Evolutionary conservation across 2,888 invertebrate species (phyloP), one percentile per base, ranked within the genome.

Genomic region (Bombylius discolor): DNA sequence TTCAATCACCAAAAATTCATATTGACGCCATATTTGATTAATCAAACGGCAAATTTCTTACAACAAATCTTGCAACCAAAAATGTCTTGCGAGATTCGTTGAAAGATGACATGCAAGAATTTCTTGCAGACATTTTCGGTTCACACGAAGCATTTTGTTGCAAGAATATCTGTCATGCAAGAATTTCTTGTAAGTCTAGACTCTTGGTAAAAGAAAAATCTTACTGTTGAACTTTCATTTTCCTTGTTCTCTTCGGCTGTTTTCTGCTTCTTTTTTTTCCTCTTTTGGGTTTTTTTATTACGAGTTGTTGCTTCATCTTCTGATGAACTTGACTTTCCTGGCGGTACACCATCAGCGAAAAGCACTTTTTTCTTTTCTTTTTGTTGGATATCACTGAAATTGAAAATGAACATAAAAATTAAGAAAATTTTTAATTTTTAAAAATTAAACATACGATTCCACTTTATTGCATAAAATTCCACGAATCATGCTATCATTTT

Each of bases 381-480:
- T 42, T 42, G 39, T 11, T 8, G 12, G 1, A 42, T 6, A 42
- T 42, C 39, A 11, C 39, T 42, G 5, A 36, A 36, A 8, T 36
- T 36, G 8, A 36, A 36, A 7, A 7, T 36, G 7, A 36, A 36
- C 5, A n/a, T n/a, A 36, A 36, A 42, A 42, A 42, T 42, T 11
- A 42, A 42, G 4, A 42, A 23, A 23, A 23, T 23, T 23, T 23
- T 2, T 23, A 23, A 23, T 23, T 23, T 23, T 2, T 7, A 44
- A 5, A 42, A 47, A 50, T 51, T n/a, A 5, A 47, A 65, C 66
- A 64, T 64, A 67, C 66, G 65, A 62, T 49, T 61, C 47, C 48
- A 53, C 14, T 39, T 48, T 32, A 49, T 14, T 56, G 5, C 39
- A 49, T 3, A 59, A 42, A 32, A 59, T 59, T 11, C 55, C 63